These are phyloP conservation scores for Caenorhabditis virilis DNA, from an alignment of 2,888 invertebrate genomes.

Conservation along the genomic window DNA sequence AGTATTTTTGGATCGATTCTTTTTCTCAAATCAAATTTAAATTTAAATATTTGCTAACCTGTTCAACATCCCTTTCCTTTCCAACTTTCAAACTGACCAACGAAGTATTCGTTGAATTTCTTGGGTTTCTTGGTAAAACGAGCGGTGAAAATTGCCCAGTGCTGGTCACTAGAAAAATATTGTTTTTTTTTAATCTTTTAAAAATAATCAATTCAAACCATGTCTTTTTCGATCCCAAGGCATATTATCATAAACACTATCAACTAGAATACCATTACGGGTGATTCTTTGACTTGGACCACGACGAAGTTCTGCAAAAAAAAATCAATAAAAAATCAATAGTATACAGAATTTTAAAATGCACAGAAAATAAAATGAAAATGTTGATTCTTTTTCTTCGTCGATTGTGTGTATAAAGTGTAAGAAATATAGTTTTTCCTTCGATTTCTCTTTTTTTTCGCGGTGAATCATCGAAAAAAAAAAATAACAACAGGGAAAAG, in stretches of 20 bases:
- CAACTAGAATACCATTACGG: background rate
- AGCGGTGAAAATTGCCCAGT: conserved; percentile 3
- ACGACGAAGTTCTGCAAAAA: conserved; percentile 17
- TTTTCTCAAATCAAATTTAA: too few relatives aligned
- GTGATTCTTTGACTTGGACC: background rate
- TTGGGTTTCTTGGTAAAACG: background rate
- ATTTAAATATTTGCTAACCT: too few relatives aligned
- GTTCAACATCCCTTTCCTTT: too few relatives aligned
- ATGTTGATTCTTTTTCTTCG: background rate
- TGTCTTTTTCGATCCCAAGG: conserved; percentile 3
- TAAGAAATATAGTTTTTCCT: background rate
- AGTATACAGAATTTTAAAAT: background rate
- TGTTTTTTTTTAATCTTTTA: background rate
- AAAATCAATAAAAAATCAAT: background rate
- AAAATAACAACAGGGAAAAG: too few relatives aligned
- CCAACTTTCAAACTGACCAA: too few relatives aligned
- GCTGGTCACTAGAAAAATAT: background rate
- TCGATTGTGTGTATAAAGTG: too few relatives aligned
- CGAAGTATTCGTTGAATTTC: too few relatives aligned
- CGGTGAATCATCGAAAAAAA: background rate
- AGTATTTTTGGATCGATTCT: too few relatives aligned
- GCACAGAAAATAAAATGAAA: background rate
- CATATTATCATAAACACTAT: conserved; percentile 8
- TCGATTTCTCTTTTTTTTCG: background rate
- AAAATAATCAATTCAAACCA: background rate